Evolutionary conservation across 2,797 vertebrate species (phyloP).

Genomic region (Denticeps clupeoides): DNA sequence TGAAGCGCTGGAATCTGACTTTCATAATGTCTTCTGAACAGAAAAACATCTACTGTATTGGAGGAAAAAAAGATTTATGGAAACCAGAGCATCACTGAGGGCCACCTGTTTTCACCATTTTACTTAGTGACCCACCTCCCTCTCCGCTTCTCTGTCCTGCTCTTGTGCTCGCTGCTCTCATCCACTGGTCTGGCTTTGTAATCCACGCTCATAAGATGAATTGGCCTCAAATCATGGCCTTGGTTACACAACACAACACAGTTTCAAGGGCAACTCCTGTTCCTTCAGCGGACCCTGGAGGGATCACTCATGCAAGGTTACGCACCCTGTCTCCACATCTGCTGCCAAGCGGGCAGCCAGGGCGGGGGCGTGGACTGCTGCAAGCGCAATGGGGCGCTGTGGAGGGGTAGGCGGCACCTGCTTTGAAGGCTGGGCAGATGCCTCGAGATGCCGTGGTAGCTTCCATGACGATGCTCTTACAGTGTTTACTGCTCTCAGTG

Average conservation of each 20-base stretch:
- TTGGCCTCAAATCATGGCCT: conserved; percentile 22
- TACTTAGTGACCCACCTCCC: conserved; percentile 14
- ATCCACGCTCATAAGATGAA: conserved; percentile 32
- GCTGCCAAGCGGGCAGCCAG: conserved; percentile 48
- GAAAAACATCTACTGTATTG: no score
- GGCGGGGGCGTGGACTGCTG: conserved; percentile 16
- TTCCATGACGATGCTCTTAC: conserved; percentile 64
- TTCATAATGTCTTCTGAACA: no score
- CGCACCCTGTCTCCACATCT: conserved; percentile 58
- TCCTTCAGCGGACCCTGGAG: conserved; percentile 31
- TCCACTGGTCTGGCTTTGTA: conserved; percentile 21
- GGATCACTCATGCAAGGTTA: conserved; percentile 50
- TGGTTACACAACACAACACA: conserved; percentile 36
- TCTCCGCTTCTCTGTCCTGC: neutral
- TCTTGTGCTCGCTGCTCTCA: neutral
- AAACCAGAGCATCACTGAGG: no score
- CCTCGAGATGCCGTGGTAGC: conserved; percentile 46
- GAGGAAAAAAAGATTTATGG: no score
- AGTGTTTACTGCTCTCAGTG: conserved; percentile 52
- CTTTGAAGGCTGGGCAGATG: conserved; percentile 46
- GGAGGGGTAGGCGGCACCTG: conserved; percentile 36
- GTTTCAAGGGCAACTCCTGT: conserved; percentile 43
- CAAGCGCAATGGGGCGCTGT: no score
- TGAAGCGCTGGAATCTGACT: no score
- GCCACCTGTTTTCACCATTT: conserved; percentile 3